Conservation (phyloP, 2,113 vertebrate genomes). For the Elephas maximus region DNA sequence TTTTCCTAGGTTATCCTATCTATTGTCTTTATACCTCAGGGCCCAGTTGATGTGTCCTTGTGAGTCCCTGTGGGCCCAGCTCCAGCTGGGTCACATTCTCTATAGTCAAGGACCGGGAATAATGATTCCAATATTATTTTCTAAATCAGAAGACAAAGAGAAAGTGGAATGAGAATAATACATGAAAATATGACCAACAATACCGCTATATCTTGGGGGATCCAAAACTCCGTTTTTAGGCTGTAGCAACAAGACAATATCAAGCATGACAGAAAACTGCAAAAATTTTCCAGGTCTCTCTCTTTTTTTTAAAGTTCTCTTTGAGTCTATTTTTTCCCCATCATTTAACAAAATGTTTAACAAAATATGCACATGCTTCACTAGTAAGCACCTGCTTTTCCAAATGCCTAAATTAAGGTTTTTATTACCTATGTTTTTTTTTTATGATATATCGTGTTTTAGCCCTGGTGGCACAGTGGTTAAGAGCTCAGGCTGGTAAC, state of each 20-base stretch:
- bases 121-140: too few relatives aligned
- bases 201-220: background rate
- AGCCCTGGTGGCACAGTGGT: background rate
- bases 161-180: slow-evolving; percentile 38
- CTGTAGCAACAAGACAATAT: background rate
- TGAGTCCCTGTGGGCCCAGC: too few relatives aligned
- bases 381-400: slow-evolving; percentile 1
- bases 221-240: slow-evolving; percentile 49
- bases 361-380: background rate
- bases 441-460: background rate
- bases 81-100: too few relatives aligned
- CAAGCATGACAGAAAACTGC: background rate
- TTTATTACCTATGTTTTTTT: background rate
- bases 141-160: background rate
- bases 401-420: slow-evolving; percentile 51
- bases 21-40: too few relatives aligned
- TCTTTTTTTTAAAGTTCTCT: background rate
- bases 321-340: slow-evolving; percentile 17
- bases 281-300: background rate
- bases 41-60: too few relatives aligned
- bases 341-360: slow-evolving; percentile 39
- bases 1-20: too few relatives aligned
- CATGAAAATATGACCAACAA: slow-evolving; percentile 60
- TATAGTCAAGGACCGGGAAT: too few relatives aligned
- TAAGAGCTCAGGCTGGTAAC: background rate